Base-by-base conservation (phyloP, 2,888 invertebrate genomes). In the Sphaeridia pumilis region DNA sequence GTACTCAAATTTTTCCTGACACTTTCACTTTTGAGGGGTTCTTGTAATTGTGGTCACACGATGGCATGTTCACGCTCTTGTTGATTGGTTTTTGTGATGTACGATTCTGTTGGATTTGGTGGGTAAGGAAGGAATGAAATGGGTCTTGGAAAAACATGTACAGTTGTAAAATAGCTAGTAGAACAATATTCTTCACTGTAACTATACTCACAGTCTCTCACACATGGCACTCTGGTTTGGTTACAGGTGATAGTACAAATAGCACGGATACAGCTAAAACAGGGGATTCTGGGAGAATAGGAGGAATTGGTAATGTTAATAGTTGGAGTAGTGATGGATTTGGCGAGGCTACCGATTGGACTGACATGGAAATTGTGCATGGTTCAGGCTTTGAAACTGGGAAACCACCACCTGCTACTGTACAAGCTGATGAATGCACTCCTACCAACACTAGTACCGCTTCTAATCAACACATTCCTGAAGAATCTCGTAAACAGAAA, bases 401-500 rank as follows among this genome's bases (percentile, higher is more conserved):
- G 0, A 34, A 53, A 34, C 55, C 58, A 12, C 48, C 53, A 26
- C 58, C 55, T 12, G 52, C 57, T 10, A 34, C 46, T 43, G 41
- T 47, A 25, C 44, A 41, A 35, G 22, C 47, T 49, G 46, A 38
- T 24, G 42, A 34, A 26, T n/a, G 17, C 22, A 41, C 49, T 22
- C 27, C 26, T 20, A 14, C 25, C 34, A 20, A n/a, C 24, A 44
- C 50, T 21, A n/a, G n/a, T n/a, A 36, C 10, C 27, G 26, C 34
- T 24, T 22, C n/a, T 20, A 43, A 35, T 34, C 49, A 42, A 38
- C 45, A 51, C 35, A 25, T 22, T 35, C 46, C 49, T 24, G 49
- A 52, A 49, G 58, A 58, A 42, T 51, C 58, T 20, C 43, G 57
- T 50, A 57, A 43, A 50, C 70, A 72, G n/a, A 68, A 90, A 87